Evolutionary conservation across 2,888 invertebrate species (phyloP).

Genomic region (Dicranocentrus wangi): DNA sequence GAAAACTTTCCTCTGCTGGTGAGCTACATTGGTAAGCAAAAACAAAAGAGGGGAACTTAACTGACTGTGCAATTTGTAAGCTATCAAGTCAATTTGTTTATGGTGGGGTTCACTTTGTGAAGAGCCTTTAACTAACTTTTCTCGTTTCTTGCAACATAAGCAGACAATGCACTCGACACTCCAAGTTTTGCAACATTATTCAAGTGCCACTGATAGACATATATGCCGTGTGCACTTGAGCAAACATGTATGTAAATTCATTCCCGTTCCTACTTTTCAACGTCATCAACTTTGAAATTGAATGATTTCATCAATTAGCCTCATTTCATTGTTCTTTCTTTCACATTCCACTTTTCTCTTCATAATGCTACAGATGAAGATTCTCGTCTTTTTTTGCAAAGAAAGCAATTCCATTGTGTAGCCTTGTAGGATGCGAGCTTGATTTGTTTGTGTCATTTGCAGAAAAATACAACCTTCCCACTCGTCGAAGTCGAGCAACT

Average conservation of each 20-base stretch:
- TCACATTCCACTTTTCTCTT: not conserved
- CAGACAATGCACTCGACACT: too few species aligned
- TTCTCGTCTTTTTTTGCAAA: not conserved
- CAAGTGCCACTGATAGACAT: too few species aligned
- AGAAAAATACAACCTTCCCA: slow-evolving; percentile 4
- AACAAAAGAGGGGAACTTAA: too few species aligned
- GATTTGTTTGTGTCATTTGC: slow-evolving; percentile 40
- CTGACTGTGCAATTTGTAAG: not conserved
- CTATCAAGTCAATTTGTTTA: slow-evolving; percentile 10
- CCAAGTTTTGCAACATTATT: too few species aligned
- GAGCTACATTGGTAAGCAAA: too few species aligned
- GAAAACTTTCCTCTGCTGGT: too few species aligned
- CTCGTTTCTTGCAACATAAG: too few species aligned
- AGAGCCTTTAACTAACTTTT: too few species aligned
- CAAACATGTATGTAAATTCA: slow-evolving; percentile 8
- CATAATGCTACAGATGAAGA: not conserved
- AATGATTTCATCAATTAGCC: slow-evolving; percentile 33
- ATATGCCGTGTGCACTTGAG: too few species aligned
- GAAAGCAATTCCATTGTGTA: slow-evolving; percentile 2
- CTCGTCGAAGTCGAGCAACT: not conserved
- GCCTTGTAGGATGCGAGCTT: not conserved
- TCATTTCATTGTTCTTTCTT: slow-evolving; percentile 1
- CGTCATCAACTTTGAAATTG: slow-evolving; percentile 27
- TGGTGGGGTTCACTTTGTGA: slow-evolving; percentile 1
- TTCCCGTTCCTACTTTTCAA: not conserved